Base-by-base conservation (phyloP, 2,888 invertebrate genomes). In the Hybos culiciformis region DNA sequence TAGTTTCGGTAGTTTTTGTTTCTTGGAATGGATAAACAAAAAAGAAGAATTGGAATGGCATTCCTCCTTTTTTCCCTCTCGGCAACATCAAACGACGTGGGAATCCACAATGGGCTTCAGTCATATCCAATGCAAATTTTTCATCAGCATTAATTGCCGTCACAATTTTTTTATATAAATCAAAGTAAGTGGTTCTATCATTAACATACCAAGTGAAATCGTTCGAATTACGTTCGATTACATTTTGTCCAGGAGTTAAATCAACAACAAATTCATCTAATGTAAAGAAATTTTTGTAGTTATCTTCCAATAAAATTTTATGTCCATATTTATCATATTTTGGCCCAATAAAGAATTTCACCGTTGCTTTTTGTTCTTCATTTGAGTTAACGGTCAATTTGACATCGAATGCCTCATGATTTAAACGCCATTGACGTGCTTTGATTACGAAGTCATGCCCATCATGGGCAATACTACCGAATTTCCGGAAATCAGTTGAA, bases 261-360 rank as follows among this genome's bases (percentile, higher is more conserved):
- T 75, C 71, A 60, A 71, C 71, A 9, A 69, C 50, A 70, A 80
- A 78, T 45, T 71, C 67, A 56, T 79, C 78, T 12, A 82, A 55
- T 61, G 80, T 75, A 29, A 79, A 70, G 56, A 80, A 79, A 63
- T 76, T 73, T 19, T 72, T 55, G 38, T 78, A 73, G 63, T 75
- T 74, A 2, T 58, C 59, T 50, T 73, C 70, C 49, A 80, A 66
- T 48, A 75, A 72, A 23, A 58, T 53, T 26, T 54, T 39, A 21
- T 71, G 60, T 26, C 72, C 72, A 45, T 54, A 53, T 49, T 70
- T 67, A 54, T 80, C 75, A 56, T 74, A 77, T 61, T 79, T 81
- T 8, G 83, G 83, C 48, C 78, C 82, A 26, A 82, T 54, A 71
- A 77, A 83, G 20, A 80, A 63, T 51, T 76, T 77, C 43, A 83